Evolutionary conservation across 37 sponge, comb jelly and placozoan genomes (phyloP).

Genomic region (Diacarnus erythraeanus): DNA sequence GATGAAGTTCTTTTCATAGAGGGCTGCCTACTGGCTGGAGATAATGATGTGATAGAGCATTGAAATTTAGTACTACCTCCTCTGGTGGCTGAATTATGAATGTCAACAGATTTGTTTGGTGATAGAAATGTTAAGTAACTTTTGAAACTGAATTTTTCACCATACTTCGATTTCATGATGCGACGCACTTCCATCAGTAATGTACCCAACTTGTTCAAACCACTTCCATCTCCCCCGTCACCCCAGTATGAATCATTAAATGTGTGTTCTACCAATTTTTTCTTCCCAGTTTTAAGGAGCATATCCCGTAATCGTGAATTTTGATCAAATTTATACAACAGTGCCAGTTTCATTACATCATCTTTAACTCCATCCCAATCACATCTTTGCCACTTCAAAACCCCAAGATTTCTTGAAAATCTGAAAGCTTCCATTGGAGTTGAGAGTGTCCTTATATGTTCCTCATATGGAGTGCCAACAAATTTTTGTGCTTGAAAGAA

Average conservation of each 20-base stretch:
- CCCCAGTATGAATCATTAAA: conserved; percentile 76
- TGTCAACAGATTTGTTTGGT: too few relatives aligned
- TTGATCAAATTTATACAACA: conserved; percentile 57
- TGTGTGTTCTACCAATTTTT: conserved; percentile 72
- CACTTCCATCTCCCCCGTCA: conserved; percentile 78
- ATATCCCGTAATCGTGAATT: conserved; percentile 18
- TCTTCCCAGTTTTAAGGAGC: conserved; percentile 46
- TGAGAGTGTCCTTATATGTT: conserved; percentile 26
- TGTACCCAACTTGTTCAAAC: conserved; percentile 65
- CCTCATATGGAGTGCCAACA: conserved; percentile 71
- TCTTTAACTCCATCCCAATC: conserved; percentile 80
- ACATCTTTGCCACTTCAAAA: conserved; percentile 31
- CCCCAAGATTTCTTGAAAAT: conserved; percentile 38
- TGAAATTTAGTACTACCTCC: too few relatives aligned
- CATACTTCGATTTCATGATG: background rate
- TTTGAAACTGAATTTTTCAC: too few relatives aligned
- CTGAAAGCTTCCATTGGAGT: conserved; percentile 61
- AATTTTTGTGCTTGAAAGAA: conserved; percentile 87
- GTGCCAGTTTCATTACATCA: conserved; percentile 60
- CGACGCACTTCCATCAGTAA: conserved; percentile 62
- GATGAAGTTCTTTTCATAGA: too few relatives aligned
- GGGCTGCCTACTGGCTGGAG: too few relatives aligned
- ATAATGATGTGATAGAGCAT: too few relatives aligned
- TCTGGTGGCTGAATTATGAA: too few relatives aligned
- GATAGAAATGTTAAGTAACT: too few relatives aligned